These are phyloP conservation scores for Danio albolineatus DNA, from an alignment of 2,797 vertebrate species.

Conservation along the genomic window DNA sequence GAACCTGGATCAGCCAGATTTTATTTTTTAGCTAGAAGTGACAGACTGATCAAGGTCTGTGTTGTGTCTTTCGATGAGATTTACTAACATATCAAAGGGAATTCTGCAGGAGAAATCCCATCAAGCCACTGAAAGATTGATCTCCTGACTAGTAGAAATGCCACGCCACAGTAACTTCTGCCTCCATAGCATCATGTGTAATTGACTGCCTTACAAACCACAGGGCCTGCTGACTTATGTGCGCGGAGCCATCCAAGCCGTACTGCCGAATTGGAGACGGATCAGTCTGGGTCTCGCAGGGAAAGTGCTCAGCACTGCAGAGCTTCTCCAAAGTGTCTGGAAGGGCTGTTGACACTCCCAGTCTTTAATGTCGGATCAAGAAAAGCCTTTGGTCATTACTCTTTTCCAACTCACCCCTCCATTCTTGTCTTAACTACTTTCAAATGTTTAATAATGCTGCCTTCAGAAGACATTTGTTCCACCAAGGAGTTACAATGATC, in stretches of 20 bases:
- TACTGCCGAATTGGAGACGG: slow-evolving; percentile 67
- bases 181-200: slow-evolving; percentile 18
- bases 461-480: slow-evolving; percentile 78
- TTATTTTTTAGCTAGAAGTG: slow-evolving; percentile 12
- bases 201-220: slow-evolving; percentile 5
- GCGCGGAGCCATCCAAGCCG: slow-evolving; percentile 54
- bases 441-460: slow-evolving; percentile 76
- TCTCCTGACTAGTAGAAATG: background rate
- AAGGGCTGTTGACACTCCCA: slow-evolving; percentile 74
- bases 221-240: slow-evolving; percentile 48
- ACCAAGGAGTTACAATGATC: slow-evolving; percentile 67
- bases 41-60: slow-evolving; percentile 55
- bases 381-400: slow-evolving; percentile 78
- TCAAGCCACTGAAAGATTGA: slow-evolving; percentile 20
- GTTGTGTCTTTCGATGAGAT: background rate
- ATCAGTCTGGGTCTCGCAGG: slow-evolving; percentile 69
- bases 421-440: slow-evolving; percentile 77
- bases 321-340: slow-evolving; percentile 76
- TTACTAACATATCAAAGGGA: slow-evolving; percentile 21
- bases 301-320: slow-evolving; percentile 63
- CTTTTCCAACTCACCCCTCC: slow-evolving; percentile 68
- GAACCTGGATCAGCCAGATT: background rate
- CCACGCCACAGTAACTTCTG: background rate
- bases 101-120: background rate
- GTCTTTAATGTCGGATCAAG: slow-evolving; percentile 80